Percentiles rank a stretch among this genome's conserved stretches.
Evolutionary conservation across 2,113 vertebrate species (phyloP).

Genomic region (Regulus satrapa): DNA sequence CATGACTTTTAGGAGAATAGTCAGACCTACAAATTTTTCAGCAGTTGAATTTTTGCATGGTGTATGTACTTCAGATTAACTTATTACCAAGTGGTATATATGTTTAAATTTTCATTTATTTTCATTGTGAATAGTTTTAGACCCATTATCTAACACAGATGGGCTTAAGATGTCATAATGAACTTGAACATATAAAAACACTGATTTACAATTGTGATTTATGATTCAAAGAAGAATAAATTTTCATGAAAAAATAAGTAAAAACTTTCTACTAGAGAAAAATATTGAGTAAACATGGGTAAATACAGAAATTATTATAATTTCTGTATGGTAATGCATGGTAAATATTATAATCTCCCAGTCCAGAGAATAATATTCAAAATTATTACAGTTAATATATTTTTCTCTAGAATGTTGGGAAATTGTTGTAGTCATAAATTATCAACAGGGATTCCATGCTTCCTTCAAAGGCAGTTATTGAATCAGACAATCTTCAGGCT

Average conservation of each 20-base stretch:
- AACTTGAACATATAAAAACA: neutral
- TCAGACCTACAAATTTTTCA: neutral
- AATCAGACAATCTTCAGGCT: neutral
- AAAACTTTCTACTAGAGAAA: neutral
- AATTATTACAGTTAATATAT: neutral
- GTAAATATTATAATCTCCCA: neutral
- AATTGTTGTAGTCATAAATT: neutral
- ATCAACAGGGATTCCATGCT: neutral
- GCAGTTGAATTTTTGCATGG: neutral
- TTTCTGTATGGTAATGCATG: neutral
- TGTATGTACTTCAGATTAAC: neutral
- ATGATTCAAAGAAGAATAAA: neutral
- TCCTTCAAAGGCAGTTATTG: neutral
- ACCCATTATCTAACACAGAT: neutral
- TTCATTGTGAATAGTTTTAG: neutral
- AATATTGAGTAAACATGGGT: neutral
- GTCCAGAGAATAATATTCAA: neutral
- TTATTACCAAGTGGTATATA: neutral
- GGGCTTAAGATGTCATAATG: neutral
- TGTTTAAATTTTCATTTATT: neutral
- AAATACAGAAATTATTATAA: neutral
- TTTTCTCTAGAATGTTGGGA: neutral
- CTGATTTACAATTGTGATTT: neutral
- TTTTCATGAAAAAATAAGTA: neutral
- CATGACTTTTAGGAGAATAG: neutral